Evolutionary conservation across 2,797 vertebrate genomes (phyloP), one percentile per base, ranked within the genome.

Genomic region (Eospalax fontanierii): DNA sequence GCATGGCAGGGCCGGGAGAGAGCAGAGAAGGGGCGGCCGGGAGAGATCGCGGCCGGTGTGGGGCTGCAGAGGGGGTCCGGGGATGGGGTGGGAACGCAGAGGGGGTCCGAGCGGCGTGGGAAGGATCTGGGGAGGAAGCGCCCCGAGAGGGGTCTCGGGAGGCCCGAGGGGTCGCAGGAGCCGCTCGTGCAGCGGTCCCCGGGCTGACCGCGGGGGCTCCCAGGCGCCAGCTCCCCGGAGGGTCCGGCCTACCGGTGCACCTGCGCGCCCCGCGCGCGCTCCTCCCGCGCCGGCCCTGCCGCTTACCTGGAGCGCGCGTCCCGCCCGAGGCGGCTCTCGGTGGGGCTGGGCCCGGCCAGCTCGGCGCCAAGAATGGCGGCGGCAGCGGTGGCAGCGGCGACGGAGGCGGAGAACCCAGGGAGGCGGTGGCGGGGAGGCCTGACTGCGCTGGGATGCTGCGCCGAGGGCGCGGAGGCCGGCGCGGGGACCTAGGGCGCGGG

Each of bases 331-430:
- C 43, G 54, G 50, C 70, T 68, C 70, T 79, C 38, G 14, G 68
- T 86, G n/a, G 84, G 84, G 68, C n/a, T 50, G 16, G 24, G 84
- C 50, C 26, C 5, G 22, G 89, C 46, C 59, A 50, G 81, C 68
- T 30, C 59, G 35, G 95, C 87, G 82, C 94, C 93, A 80, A 85
- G 96, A 97, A 97, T 97, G 95, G 95, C 95, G 95, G 81, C 80
- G 50, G 54, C 73, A 93, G 89, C 83, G 91, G 84, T 61, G 46
- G 87, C 21, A 65, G 76, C 54, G 68, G 82, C 6, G 68, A 40
- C 83, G 76, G 65, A 18, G 57, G 90, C 74, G 26, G 30, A 28
- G 40, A 21, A 90, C 71, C 38, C 78, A 0, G 35, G 38, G 65
- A 59, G 43, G 65, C 28, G 83, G 85, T 38, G 11, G 71, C 38